Evolutionary conservation across 2,888 invertebrate genomes (phyloP), one percentile per base, ranked within the genome.

Genomic region (Heterodera filipjevi): DNA sequence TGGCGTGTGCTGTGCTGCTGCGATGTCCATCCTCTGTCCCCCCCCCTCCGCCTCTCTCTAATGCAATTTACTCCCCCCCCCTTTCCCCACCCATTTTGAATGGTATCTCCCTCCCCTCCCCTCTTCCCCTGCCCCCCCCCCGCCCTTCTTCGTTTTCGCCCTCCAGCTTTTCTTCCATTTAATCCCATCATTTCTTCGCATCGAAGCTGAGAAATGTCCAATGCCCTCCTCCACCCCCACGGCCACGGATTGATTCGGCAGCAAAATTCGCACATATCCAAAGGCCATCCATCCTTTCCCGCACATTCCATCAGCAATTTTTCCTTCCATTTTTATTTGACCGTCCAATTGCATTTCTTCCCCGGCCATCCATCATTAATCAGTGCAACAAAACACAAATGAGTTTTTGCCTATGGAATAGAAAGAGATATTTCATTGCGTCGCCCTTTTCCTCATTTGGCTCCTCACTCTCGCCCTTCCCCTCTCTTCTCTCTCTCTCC

Each of bases 51-150:
- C 44, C 5, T 53, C 12, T 12, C 59, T 59, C 27, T 59, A 59
- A 59, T 59, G 59, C 59, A 59, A 59, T 59, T 59, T 59, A 27
- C 59, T 22, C 59, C n/a, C 8, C 59, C 59, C n/a, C n/a, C n/a
- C 14, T 22, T 5, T n/a, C n/a, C 53, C 53, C 22, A 5, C 53
- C n/a, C 22, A n/a, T 6, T 19, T 59, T 27, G 59, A 59, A 59
- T 59, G 27, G 59, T 59, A 8, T 27, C 59, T 19, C 19, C 53
- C 53, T 5, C 53, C 53, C 8, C 19, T 1, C 53, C 10, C 0
- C 22, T 19, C 16, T 16, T 22, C 53, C 53, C 53, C 5, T 16
- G 5, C 5, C 5, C 22, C 6, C 53, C 22, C 19, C 19, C 53
- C 53, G 16, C 27, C 0, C 59, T 27, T 3, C n/a, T 5, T 6